Percentiles rank a stretch among this genome's conserved stretches.
Evolutionary conservation across 2,888 invertebrate genomes (phyloP).

Genomic region (Lomographa bimaculata): DNA sequence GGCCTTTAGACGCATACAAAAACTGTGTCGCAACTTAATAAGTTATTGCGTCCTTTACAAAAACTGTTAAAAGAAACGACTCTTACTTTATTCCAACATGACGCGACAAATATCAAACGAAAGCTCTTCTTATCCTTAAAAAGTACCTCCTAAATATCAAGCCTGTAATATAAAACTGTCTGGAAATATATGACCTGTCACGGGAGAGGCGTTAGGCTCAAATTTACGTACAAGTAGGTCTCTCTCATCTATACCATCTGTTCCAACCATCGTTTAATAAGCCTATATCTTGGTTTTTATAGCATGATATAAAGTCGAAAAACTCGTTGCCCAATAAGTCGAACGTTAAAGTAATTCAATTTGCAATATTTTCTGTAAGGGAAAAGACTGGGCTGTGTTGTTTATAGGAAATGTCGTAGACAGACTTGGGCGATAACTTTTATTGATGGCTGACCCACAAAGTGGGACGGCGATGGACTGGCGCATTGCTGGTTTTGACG

Average conservation of each 20-base stretch:
- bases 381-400: conserved; percentile 27
- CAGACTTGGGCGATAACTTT: conserved; percentile 42
- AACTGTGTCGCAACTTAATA: too few species aligned
- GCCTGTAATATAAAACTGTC: conserved; percentile 14
- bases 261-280: conserved; percentile 11
- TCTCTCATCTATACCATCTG: conserved; percentile 14
- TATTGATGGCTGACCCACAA: conserved; percentile 45
- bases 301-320: conserved; percentile 9
- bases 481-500: conserved; percentile 22
- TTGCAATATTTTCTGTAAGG: conserved; percentile 41
- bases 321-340: conserved; percentile 8
- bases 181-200: conserved; percentile 13
- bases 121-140: too few species aligned
- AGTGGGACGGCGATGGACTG: conserved; percentile 30
- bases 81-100: too few species aligned
- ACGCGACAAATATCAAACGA: too few species aligned
- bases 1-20: too few species aligned
- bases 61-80: too few species aligned
- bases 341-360: conserved; percentile 38
- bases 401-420: conserved; percentile 37
- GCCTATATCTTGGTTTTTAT: conserved; percentile 16
- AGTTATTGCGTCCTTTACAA: too few species aligned
- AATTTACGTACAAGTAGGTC: conserved; percentile 14
- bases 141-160: too few species aligned
- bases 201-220: conserved; percentile 15